phyloP scores from a whole-genome alignment of 2,888 invertebrate genomes.

The Caenorhabditis sp. region DNA sequence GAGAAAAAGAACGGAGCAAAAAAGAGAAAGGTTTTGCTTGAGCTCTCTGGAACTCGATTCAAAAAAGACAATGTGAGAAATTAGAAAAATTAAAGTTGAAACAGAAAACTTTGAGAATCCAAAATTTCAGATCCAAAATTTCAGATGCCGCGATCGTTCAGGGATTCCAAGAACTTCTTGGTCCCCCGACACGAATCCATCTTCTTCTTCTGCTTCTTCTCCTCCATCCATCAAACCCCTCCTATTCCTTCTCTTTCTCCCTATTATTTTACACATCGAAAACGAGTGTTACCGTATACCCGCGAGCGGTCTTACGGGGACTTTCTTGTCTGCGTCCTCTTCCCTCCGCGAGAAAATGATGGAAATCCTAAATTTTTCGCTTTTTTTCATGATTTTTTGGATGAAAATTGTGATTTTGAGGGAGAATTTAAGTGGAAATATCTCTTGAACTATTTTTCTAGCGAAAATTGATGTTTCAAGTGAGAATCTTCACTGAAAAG shows the following conservation, averaged over 20 bases:
- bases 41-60: too few species aligned
- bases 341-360: conserved; percentile 13
- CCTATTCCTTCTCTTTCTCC: not conserved
- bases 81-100: too few species aligned
- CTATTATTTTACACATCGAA: conserved; percentile 29
- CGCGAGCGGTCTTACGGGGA: not conserved
- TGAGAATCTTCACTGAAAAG: not conserved
- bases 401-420: conserved; percentile 9
- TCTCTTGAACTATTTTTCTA: not conserved
- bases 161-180: not conserved
- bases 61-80: too few species aligned
- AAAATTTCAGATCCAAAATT: too few species aligned
- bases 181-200: not conserved
- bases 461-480: not conserved
- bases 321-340: conserved; percentile 50
- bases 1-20: not conserved
- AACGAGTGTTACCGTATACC: conserved; percentile 55
- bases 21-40: too few species aligned
- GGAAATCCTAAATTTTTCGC: conserved; percentile 60
- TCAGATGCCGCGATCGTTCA: too few species aligned
- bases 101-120: too few species aligned
- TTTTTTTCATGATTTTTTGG: conserved; percentile 52
- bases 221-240: not conserved
- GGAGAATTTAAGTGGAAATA: not conserved
- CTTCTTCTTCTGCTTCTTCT: not conserved